Evolutionary conservation across 2,113 vertebrate species (phyloP), one percentile per base, ranked within the genome.

Genomic region (Upupa epops): DNA sequence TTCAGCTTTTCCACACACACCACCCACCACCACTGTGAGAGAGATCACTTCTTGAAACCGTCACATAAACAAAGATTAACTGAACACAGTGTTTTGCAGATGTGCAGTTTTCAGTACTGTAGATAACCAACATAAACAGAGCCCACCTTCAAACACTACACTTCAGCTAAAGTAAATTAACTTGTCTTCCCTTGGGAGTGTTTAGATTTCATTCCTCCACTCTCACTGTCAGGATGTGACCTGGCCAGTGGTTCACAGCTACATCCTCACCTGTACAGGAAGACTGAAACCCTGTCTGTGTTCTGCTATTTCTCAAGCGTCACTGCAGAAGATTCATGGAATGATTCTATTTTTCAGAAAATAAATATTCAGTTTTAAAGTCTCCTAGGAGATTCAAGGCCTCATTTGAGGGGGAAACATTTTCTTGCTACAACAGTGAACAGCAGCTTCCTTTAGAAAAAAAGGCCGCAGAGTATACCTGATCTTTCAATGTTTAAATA

Each of bases 331-430:
- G 34, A 88, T 1, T 1, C 40, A 78, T 24, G 49, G 81, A 83
- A 72, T 72, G 4, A 91, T 54, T 55, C 32, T 55, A 1, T 29
- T 87, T 74, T 81, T 84, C 86, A 89, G 55, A 86, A 82, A 92
- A 92, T n/a, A 93, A 84, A 85, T 76, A 58, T 14, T 45, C 63
- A 76, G 28, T 36, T 55, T 66, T 79, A 54, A 84, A 75, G 75
- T 90, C 81, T 93, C 86, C 80, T 90, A 93, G 89, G 87, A 95
- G 82, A 85, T 76, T 19, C 66, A 89, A 29, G 15, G 46, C 66
- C 74, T 70, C 61, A 75, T 75, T 92, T 79, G 84, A 28, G 84
- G 25, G 3, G 7, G 29, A 82, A 93, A 49, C 56, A 83, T 32
- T 65, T 91, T 79, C 59, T 84, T 49, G 4, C 22, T 95, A 72